Conservation (phyloP, 1,140 invertebrate genomes). For the Dysdera silvatica region DNA sequence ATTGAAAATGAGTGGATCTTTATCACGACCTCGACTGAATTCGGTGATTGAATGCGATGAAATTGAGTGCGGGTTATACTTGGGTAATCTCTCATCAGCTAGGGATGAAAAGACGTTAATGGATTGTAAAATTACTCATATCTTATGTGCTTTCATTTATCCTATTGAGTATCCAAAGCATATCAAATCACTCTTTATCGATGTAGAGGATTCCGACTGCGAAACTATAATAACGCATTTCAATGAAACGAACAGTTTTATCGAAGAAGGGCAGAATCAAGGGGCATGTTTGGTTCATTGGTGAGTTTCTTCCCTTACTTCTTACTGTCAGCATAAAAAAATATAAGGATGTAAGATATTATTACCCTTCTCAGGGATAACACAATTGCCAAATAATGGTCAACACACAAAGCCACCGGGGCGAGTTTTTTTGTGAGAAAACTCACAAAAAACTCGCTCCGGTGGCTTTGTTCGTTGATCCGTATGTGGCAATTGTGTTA, state of each 20-base stretch:
- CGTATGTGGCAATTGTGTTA: too few species aligned
- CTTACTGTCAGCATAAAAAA: too few species aligned
- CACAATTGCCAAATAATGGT: too few species aligned
- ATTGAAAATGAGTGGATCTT: too few species aligned
- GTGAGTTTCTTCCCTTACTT: slow-evolving; percentile 45
- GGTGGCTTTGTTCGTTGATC: too few species aligned
- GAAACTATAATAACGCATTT: slow-evolving; percentile 52
- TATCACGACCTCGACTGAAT: too few species aligned
- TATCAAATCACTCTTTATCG: slow-evolving; percentile 29
- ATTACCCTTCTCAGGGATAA: too few species aligned
- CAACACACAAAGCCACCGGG: too few species aligned
- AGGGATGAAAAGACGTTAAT: slow-evolving; percentile 18
- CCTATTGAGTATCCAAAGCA: slow-evolving; percentile 13
- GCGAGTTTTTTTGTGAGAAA: too few species aligned
- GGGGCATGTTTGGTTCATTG: slow-evolving; percentile 44
- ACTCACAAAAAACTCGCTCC: too few species aligned
- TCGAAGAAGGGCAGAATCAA: slow-evolving; percentile 73
- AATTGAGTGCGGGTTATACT: slow-evolving; percentile 17
- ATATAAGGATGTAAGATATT: too few species aligned
- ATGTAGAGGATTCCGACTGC: slow-evolving; percentile 60
- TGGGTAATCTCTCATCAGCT: slow-evolving; percentile 21
- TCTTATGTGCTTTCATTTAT: slow-evolving; percentile 24
- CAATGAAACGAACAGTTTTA: slow-evolving; percentile 69
- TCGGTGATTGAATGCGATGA: slow-evolving; percentile 29
- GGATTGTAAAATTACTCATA: slow-evolving; percentile 20